Evolutionary conservation across 2,113 vertebrate genomes (phyloP).

Genomic region (Tychaedon coryphoeus): DNA sequence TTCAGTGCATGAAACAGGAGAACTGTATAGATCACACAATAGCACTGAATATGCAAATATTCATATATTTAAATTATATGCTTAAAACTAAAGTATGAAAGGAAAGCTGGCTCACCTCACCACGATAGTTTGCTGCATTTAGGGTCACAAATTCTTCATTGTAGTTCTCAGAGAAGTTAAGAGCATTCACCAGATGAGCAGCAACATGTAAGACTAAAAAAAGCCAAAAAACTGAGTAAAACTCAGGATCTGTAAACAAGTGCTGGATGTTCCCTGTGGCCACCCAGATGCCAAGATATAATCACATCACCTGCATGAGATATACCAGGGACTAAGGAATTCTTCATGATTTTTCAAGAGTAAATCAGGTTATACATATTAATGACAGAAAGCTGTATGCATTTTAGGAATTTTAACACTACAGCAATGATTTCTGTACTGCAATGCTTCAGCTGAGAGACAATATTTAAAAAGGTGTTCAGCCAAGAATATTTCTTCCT

Average conservation of each 20-base stretch:
- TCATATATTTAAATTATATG: neutral
- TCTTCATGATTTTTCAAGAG: neutral
- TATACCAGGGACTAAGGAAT: neutral
- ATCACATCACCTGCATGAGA: neutral
- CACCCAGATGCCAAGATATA: neutral
- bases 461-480: neutral
- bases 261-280: neutral
- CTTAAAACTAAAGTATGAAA: constrained; percentile 6
- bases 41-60: neutral
- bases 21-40: neutral
- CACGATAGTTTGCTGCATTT: constrained; percentile 87
- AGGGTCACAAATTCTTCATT: constrained; percentile 84
- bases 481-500: neutral
- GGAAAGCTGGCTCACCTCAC: constrained; percentile 81
- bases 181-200: constrained; percentile 88
- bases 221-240: neutral
- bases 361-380: neutral
- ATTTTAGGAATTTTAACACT: neutral
- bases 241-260: neutral
- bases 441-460: neutral
- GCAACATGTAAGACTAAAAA: constrained; percentile 89
- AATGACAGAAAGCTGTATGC: neutral
- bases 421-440: neutral
- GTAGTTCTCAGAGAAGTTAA: constrained; percentile 89
- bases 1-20: neutral